Percentiles rank a stretch among this genome's conserved stretches.
Conservation (phyloP, 2,113 vertebrate species). For the Vulpes ferrilata region DNA sequence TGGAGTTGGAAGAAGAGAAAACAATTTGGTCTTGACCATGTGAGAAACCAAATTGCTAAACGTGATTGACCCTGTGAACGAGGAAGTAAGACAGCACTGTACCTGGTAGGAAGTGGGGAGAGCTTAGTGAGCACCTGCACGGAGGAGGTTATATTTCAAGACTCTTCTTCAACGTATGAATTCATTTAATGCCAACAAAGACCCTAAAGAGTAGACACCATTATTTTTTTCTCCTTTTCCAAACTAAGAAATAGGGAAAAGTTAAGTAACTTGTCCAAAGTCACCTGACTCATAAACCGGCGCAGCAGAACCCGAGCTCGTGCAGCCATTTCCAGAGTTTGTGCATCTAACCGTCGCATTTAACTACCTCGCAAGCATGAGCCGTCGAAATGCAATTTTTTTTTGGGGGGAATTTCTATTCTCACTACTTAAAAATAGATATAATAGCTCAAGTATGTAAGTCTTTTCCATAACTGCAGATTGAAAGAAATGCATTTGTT, state of each 20-base stretch:
- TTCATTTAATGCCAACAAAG: slow-evolving; percentile 39
- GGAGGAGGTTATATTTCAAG: background rate
- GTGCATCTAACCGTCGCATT: background rate
- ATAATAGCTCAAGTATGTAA: slow-evolving; percentile 1
- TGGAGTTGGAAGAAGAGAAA: background rate
- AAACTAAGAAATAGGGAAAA: background rate
- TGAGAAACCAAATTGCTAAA: background rate
- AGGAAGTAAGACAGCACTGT: background rate
- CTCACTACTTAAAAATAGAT: slow-evolving; percentile 55
- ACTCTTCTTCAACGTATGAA: background rate
- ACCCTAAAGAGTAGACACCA: background rate
- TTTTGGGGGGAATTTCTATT: slow-evolving; percentile 60
- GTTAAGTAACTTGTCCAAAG: background rate
- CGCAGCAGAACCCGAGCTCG: background rate
- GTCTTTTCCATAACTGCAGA: background rate
- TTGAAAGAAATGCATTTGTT: slow-evolving; percentile 42
- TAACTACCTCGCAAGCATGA: background rate
- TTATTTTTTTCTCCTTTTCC: background rate
- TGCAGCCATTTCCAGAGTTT: background rate
- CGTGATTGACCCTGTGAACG: background rate
- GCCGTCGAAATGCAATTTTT: slow-evolving; percentile 23
- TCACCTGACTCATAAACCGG: background rate
- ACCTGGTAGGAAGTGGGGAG: background rate
- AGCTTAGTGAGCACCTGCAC: background rate
- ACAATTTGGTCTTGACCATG: background rate